Evolutionary conservation across 2,888 invertebrate genomes (phyloP).

Genomic region (Ecliptopera silaceata): DNA sequence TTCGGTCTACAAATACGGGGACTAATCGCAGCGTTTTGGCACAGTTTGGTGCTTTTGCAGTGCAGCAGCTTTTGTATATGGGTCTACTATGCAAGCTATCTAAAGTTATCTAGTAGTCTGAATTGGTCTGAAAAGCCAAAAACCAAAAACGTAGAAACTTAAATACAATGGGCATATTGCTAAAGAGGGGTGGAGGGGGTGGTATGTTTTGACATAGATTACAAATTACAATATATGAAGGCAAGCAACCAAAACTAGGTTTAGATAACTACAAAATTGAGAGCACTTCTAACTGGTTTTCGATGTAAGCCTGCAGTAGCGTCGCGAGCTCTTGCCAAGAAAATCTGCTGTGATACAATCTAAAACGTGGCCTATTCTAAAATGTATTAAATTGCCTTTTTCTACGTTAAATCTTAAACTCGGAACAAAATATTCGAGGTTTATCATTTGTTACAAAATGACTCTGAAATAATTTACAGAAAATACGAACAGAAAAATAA

Average conservation of each 20-base stretch:
- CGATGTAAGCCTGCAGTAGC: neutral
- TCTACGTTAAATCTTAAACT: neutral
- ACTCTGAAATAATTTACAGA: too few species aligned
- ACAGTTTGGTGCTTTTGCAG: constrained; percentile 17
- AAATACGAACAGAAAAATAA: too few species aligned
- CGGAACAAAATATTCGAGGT: neutral
- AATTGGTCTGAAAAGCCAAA: too few species aligned
- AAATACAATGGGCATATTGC: too few species aligned
- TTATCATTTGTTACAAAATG: neutral
- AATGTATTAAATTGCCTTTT: neutral
- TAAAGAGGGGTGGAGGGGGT: too few species aligned
- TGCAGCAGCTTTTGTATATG: constrained; percentile 12
- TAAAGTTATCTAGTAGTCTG: neutral
- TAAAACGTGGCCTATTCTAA: neutral
- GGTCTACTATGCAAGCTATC: constrained; percentile 7
- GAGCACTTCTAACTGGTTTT: neutral
- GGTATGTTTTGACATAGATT: too few species aligned
- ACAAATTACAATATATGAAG: too few species aligned
- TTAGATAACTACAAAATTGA: neutral
- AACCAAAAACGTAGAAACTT: too few species aligned
- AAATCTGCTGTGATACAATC: neutral
- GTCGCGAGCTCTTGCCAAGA: neutral
- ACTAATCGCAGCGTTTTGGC: constrained; percentile 32
- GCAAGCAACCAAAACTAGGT: neutral
- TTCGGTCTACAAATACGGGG: constrained; percentile 20